Conservation (phyloP, 1,140 invertebrate species). For the Stegodyphus mimosarum region DNA sequence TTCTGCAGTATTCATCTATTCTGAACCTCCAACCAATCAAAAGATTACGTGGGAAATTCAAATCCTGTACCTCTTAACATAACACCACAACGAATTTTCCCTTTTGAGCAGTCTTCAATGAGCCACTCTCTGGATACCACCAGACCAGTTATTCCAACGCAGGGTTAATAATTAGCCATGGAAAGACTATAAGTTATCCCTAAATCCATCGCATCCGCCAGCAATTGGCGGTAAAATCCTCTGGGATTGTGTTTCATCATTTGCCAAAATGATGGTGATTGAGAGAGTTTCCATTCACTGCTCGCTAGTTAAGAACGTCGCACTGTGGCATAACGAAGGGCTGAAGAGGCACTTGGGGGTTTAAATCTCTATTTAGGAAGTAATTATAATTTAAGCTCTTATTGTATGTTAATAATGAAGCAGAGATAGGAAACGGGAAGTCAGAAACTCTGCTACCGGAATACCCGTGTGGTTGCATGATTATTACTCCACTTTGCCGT, state of each 20-base stretch:
- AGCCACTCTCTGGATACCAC: background rate
- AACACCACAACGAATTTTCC: background rate
- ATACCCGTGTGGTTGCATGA: too few species aligned
- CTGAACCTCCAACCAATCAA: too few species aligned
- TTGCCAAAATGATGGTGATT: background rate
- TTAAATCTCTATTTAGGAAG: conserved; percentile 7
- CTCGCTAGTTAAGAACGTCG: too few species aligned
- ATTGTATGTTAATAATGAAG: too few species aligned
- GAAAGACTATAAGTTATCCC: conserved; percentile 13
- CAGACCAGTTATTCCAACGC: background rate
- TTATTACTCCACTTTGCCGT: too few species aligned
- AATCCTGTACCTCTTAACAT: background rate
- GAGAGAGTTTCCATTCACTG: background rate
- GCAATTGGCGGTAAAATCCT: conserved; percentile 14
- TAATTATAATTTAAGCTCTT: conserved; percentile 10
- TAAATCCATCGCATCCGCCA: background rate
- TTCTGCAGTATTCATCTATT: too few species aligned
- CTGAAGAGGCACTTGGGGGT: background rate
- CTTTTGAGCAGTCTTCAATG: background rate
- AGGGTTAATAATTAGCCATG: conserved; percentile 11
- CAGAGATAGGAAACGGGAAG: too few species aligned
- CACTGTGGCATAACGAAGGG: background rate
- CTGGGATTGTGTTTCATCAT: conserved; percentile 16
- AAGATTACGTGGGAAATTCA: too few species aligned
- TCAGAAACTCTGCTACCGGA: too few species aligned